Base-by-base conservation (phyloP, 2,797 vertebrate genomes). In the Cirrhinus mrigala region DNA sequence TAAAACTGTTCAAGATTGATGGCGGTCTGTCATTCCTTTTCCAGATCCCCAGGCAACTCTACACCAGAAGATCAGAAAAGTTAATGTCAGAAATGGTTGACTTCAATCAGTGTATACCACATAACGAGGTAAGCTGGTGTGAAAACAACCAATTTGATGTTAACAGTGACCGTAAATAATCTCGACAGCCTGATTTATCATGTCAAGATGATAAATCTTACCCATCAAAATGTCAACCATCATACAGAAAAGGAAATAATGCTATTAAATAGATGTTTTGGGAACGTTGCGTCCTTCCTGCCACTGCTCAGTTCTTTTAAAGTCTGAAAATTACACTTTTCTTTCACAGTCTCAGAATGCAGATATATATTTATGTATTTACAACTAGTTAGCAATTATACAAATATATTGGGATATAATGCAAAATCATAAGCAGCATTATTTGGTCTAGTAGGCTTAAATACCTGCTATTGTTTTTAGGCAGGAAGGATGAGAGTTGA, bases 41-140 rank as follows among this genome's bases (percentile, higher is more conserved):
- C n/a, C 89, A 98, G 97, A 94, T 96, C 93, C 94, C 93, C 95
- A 94, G 96, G 94, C 89, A 92, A 89, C 90, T 95, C 93, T 94
- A 95, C 94, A 94, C 94, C 94, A 94, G 92, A 92, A 95, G 93
- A 93, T 93, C 90, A 88, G 94, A 96, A 90, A 92, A 96, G 93
- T 89, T 95, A 94, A 91, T 93, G 78, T 94, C 92, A 33, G 90
- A 96, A 92, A 94, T 90, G 87, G 91, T 94, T 90, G 92, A 90
- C 84, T 95, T 96, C 88, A 94, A 94, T 91, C 95, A 92, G 84
- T 93, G 93, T 78, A 92, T 88, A 84, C 92, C 93, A 83, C 92
- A 93, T 82, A 91, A 91, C 16, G 92, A 95, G 94, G 96, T 96
- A 88, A 94, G 93, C 27, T 83, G 75, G 12, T 29, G 54, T 79